Evolutionary conservation across 2,797 vertebrate species (phyloP), one percentile per base, ranked within the genome.

Genomic region (Melopsittacus undulatus): DNA sequence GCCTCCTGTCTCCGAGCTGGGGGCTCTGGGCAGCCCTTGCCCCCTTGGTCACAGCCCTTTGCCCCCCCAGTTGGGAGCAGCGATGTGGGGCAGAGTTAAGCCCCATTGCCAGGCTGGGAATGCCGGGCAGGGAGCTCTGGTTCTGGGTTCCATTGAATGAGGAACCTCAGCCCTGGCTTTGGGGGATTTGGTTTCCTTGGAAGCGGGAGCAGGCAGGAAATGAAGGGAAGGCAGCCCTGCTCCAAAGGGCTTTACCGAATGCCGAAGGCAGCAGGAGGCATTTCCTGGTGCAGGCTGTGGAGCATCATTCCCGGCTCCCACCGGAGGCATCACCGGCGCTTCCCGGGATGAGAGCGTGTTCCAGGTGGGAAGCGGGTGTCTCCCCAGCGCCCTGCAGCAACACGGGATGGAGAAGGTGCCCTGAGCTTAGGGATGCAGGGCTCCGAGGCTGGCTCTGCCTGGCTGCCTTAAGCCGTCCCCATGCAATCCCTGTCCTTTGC

Each of bases 111-210:
- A 16, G 56, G 56, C 56, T 32, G 83, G 73, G 48, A 38, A 23
- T 0, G 2, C 29, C 0, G 0, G 83, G 43, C 77, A 32, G 78
- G 85, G 63, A 43, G 93, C 77, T 78, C 77, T 74, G 72, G 83
- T 83, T n/a, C 88, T 79, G 92, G 77, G 80, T 68, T 87, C n/a
- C 42, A 54, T 81, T 83, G 64, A 73, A 91, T 15, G 86, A 88
- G 92, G 81, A 97, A 91, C 83, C 86, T 90, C 92, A 82, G 94
- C 80, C 88, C 92, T 86, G 86, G 93, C 90, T 81, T 81, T 90
- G 86, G 86, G 86, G 94, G 86, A 87, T 92, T 92, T 73, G 73
- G 93, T 95, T 93, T 93, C 94, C 93, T 91, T 95, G 94, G 95
- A 95, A 96, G 94, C 89, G 0, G 78, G 80, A 94, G 78, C 91